These are phyloP conservation scores for Meliscaeva auricollis DNA, from an alignment of 2,888 invertebrate genomes.

Conservation along the genomic window DNA sequence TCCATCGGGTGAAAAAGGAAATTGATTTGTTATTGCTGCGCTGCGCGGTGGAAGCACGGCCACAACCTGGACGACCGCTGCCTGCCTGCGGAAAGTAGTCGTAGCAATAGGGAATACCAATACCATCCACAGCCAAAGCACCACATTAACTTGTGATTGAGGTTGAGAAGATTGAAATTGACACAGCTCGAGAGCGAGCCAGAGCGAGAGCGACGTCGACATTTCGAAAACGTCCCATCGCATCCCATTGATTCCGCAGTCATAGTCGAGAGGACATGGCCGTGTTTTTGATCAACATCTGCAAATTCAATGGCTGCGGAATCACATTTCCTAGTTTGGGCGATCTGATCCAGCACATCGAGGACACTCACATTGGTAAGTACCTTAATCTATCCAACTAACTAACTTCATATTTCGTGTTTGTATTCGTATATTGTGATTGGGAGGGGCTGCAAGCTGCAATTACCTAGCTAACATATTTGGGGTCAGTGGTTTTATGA, in stretches of 20 bases:
- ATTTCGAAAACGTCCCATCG: constrained; percentile 39
- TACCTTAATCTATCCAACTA: neutral
- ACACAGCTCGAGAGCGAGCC: constrained; percentile 50
- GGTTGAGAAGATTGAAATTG: constrained; percentile 56
- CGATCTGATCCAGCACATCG: constrained; percentile 94
- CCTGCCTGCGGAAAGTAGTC: constrained; percentile 60
- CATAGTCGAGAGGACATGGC: constrained; percentile 88
- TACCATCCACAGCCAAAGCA: constrained; percentile 21
- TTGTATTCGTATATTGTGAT: neutral
- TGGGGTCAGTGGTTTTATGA: constrained; percentile 64
- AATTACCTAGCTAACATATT: neutral
- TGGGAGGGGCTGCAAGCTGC: constrained; percentile 57
- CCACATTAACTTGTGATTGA: constrained; percentile 6
- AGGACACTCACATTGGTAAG: constrained; percentile 93
- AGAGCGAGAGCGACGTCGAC: constrained; percentile 78
- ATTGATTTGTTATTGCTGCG: constrained; percentile 44
- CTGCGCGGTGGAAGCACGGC: constrained; percentile 38
- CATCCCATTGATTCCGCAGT: constrained; percentile 82
- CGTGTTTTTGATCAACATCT: constrained; percentile 95
- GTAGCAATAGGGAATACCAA: constrained; percentile 34
- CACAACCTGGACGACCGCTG: constrained; percentile 22
- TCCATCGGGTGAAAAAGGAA: constrained; percentile 23
- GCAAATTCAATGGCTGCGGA: constrained; percentile 94
- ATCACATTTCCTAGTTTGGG: constrained; percentile 92
- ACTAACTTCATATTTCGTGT: constrained; percentile 5